Evolutionary conservation across 2,113 vertebrate genomes (phyloP), one percentile per base, ranked within the genome.

Genomic region (Halichoeres trimaculatus): DNA sequence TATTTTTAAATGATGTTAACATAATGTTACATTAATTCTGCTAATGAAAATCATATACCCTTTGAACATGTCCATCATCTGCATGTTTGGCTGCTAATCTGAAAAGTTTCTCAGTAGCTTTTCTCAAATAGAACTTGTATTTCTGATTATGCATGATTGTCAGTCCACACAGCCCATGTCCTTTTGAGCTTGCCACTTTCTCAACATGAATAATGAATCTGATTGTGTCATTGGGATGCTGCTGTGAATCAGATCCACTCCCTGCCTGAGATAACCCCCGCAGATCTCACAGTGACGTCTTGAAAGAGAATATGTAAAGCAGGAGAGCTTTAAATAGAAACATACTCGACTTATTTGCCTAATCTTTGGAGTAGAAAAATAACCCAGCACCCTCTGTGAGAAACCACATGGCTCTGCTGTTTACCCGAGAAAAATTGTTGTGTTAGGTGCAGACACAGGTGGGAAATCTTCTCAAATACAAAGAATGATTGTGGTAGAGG

Each of bases 391-490:
- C 19, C 45, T 13, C 8, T 16, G 20, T 35, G 24, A 70, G 51
- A 22, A n/a, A 53, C 35, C 8, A 20, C 4, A 8, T 43, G 6
- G 50, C 23, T 56, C 8, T 43, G 10, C 30, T 41, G 34, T 54
- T 70, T 70, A 13, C 23, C 23, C 41, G 19, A 70, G 36, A 56
- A 50, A 76, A 64, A 67, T 23, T 55, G 22, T 14, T 53, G 24
- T 45, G 24, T 61, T 59, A 63, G 67, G 48, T 26, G 60, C 1
- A 0, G 67, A 38, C 30, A 52, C 53, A 17, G 36, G 77, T 34
- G 36, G 70, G 62, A 78, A 64, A 74, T 50, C 23, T 52, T 67
- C 36, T 69, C 56, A 41, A 45, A 41, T 53, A 75, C 55, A 74
- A 62, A 41, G n/a, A 71, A 26, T 23, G 41, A 76, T 73, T 79